Evolutionary conservation across 2,888 invertebrate genomes (phyloP), one percentile per base, ranked within the genome.

Genomic region (Caenorhabditis panamensis): DNA sequence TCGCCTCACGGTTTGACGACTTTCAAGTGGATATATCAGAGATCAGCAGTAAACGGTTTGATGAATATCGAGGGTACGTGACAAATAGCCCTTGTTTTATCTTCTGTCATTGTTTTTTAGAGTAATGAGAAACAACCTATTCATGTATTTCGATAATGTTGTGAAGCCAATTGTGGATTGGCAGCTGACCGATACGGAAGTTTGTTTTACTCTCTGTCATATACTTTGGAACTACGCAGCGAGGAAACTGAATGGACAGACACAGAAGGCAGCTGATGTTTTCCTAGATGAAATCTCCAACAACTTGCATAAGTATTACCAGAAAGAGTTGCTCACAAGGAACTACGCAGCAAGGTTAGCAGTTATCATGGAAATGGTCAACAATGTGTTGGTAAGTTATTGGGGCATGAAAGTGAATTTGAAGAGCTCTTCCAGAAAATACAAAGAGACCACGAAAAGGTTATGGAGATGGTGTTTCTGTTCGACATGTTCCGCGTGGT

Each of bases 291-390:
- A 64, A 36, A 58, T 78, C 11, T 69, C 68, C 2, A 54, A 78
- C 26, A 71, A 71, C 69, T 22, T 71, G 5, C 77, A 78, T 44
- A 53, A 71, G 22, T 78, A 66, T 26, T 78, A 78, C 58, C 36
- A 13, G 9, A 56, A 68, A 13, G 49, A 47, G 8, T 22, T 24
- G 26, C 28, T 47, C 2, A 9, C 53, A 5, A 31, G 36, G 18
- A 78, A 71, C n/a, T 78, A 78, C 49, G 77, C 77, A 3, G 44
- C 49, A 9, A 37, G 77, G 36, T 11, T 78, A n/a, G 54, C 59
- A 2, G 61, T 58, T 20, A 53, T 78, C n/a, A 78, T 78, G 77
- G 51, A 59, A 1, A 71, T 78, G 64, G 71, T 78, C 5, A 78
- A 69, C 53, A n/a, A 26, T 4, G 59, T 71, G 6, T 62, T 76